Evolutionary conservation across 2,113 vertebrate species (phyloP).

Genomic region (Nesoenas mayeri): DNA sequence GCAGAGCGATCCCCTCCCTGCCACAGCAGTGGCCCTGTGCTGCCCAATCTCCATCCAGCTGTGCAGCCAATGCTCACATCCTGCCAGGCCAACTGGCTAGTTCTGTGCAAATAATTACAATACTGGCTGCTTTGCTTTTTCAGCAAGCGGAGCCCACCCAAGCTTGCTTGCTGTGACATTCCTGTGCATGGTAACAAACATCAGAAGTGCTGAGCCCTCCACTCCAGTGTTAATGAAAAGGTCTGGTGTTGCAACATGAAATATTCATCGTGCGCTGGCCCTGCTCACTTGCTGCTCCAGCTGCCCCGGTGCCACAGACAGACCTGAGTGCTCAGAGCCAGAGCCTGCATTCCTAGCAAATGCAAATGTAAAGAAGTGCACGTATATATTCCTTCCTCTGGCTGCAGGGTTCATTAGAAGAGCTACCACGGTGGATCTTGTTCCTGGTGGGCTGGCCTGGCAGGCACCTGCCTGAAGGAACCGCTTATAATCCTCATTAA

Average conservation of each 20-base stretch:
- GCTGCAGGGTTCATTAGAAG: background rate
- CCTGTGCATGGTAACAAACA: background rate
- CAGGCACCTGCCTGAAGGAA: background rate
- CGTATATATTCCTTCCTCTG: background rate
- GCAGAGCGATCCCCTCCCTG: background rate
- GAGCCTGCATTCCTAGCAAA: background rate
- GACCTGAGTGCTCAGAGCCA: background rate
- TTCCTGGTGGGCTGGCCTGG: background rate
- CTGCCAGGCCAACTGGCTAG: accelerated
- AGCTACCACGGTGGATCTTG: background rate
- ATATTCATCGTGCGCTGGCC: background rate
- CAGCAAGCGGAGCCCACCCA: accelerated
- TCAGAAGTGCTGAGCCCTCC: background rate
- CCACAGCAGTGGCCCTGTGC: accelerated
- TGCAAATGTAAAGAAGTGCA: background rate
- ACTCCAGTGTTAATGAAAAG: background rate
- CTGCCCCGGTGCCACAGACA: background rate
- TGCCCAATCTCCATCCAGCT: accelerated
- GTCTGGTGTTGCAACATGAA: background rate
- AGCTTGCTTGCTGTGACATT: background rate
- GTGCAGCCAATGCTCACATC: accelerated
- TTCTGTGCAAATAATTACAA: background rate
- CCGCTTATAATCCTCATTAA: background rate
- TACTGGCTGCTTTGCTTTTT: background rate
- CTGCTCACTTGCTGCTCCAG: background rate